Evolutionary conservation across 2,113 vertebrate species (phyloP), one percentile per base, ranked within the genome.

Genomic region (Otis tarda): DNA sequence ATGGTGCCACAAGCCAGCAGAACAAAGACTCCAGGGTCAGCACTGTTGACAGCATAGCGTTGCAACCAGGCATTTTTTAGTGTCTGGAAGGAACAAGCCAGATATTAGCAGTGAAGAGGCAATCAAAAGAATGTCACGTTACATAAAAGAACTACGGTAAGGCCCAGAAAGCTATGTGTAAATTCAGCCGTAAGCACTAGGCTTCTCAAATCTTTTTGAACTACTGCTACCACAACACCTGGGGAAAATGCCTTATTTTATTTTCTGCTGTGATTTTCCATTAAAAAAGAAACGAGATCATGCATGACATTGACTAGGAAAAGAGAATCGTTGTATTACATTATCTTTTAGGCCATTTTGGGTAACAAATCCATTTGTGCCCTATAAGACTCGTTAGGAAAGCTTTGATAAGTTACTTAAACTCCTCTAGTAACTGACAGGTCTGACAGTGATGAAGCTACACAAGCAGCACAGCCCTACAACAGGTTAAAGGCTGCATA

Each of bases 61-160:
- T 99, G 99, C 79, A 99, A 90, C 99, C 99, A 99, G 28, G 96
- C 98, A 1, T 99, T 99, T 96, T 99, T 99, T 71, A 99, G 96
- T 0, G 99, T 99, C 99, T 99, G 83, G 25, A 89, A 87, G 63
- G 61, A 84, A 85, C 23, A 68, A 81, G 56, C 2, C 45, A 43
- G 33, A 12, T 3, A 15, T 96, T 16, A 96, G 59, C 47, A 59
- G 24, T 14, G 52, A 88, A 78, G 59, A 60, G 33, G 33, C 47
- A 64, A 43, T 45, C 30, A 74, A 80, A 83, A 55, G 20, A 78
- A 3, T 12, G 71, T 27, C 74, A 76, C 21, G 2, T 64, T 33
- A 71, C 52, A 27, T 24, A 14, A 52, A 60, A 52, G 19, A 47
- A 23, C 30, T 20, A 37, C 21, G 1, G 0, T 22, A 50, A 77